Percentiles rank a stretch among this genome's conserved stretches.
phyloP scores from a whole-genome alignment of 2,113 vertebrate genomes.

The Saguinus imperator region DNA sequence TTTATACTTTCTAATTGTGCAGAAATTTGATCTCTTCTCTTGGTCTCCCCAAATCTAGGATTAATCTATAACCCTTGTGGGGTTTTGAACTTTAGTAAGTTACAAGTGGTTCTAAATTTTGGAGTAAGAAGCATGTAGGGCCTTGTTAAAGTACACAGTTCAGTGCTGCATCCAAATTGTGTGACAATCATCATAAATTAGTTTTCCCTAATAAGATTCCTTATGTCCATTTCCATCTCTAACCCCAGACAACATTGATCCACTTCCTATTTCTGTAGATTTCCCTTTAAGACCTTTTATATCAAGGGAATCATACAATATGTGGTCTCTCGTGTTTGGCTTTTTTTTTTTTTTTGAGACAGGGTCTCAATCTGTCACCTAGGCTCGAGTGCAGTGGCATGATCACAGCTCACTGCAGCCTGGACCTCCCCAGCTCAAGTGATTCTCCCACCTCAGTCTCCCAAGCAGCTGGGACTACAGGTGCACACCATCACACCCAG shows the following conservation, averaged over 20 bases:
- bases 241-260: neutral
- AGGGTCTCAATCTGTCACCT: no score
- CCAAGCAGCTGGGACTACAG: no score
- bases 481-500: no score
- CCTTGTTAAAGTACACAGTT: neutral
- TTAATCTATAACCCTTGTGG: neutral
- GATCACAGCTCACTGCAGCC: no score
- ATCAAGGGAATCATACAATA: neutral
- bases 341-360: no score
- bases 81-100: neutral
- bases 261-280: neutral
- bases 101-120: neutral
- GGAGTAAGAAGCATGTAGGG: neutral
- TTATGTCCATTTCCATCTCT: neutral
- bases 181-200: neutral
- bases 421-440: no score
- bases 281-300: neutral
- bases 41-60: neutral
- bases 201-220: neutral
- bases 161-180: neutral
- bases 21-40: slow-evolving; percentile 40
- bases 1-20: slow-evolving; percentile 39
- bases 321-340: neutral
- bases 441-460: no score
- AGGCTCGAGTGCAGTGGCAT: no score